Base-by-base conservation (phyloP, 2,797 vertebrate species). In the Melopsittacus undulatus region DNA sequence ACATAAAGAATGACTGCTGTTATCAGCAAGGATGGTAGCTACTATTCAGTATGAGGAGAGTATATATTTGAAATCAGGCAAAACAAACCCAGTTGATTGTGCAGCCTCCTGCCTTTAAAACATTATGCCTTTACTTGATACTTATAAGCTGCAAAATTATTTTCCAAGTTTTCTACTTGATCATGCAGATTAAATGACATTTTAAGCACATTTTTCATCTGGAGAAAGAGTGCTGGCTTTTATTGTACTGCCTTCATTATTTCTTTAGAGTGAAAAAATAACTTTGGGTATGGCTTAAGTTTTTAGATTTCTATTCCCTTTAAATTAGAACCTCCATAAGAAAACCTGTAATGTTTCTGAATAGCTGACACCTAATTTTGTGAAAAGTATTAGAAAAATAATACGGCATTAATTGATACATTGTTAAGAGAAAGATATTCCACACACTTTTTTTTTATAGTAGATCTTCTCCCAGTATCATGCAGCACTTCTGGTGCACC, bases 91-190 rank as follows among this genome's bases (percentile, higher is more conserved):
- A 36, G 9, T 38, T 29, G 34, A 24, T 34, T 75, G 30, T 24
- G 45, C 36, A 89, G n/a, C 20, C 34, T 78, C 13, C 30, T 75
- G 57, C 29, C 62, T 91, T 92, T 62, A 62, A 81, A 90, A 80
- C 7, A 19, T 54, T 43, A n/a, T 24, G 23, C 13, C 1, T 10
- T 70, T 70, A 56, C 17, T 45, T 87, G 36, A 13, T 59, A 51
- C 21, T 63, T 77, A 14, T 2, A 80, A 89, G 21, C 30, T 45
- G 42, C 26, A 52, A 32, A 57, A 81, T 43, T 72, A 16, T 75
- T 79, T 70, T 67, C 46, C 14, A 40, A 49, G 23, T 69, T 89
- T 89, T 80, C 45, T 32, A 62, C 52, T 5, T 76, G 9, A 62
- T 45, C 22, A 40, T 48, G 43, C 18, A 92, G 27, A 64, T 83